Percentiles rank a stretch among this genome's conserved stretches.
phyloP scores from a whole-genome alignment of 2,888 invertebrate species.

The Stenichneumon culpator region DNA sequence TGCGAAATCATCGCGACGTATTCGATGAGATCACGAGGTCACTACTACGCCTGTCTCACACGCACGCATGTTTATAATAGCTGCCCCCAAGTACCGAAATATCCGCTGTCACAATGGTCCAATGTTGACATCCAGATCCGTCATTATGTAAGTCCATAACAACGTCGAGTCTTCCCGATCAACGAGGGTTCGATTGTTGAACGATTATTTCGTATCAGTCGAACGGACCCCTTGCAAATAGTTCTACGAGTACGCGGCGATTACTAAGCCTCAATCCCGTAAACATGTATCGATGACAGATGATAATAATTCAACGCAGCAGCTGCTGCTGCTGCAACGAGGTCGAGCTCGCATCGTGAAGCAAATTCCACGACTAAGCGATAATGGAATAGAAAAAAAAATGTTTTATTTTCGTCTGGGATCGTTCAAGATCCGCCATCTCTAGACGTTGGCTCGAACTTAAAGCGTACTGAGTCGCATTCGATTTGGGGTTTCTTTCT shows the following conservation, averaged over 20 bases:
- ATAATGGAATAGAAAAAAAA: background rate
- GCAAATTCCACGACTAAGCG: background rate
- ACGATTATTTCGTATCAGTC: background rate
- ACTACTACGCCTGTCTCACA: conserved; percentile 4
- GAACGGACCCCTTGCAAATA: background rate
- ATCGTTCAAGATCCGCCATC: background rate
- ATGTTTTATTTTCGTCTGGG: background rate
- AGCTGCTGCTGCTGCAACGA: background rate
- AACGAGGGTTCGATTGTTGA: background rate
- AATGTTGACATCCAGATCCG: conserved; percentile 51
- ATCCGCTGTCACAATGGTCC: conserved; percentile 64
- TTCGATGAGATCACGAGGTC: conserved; percentile 19
- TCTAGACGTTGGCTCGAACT: background rate
- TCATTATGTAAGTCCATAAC: conserved; percentile 67
- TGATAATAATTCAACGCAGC: conserved; percentile 7
- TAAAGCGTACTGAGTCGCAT: background rate
- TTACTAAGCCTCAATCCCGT: background rate
- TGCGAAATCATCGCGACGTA: conserved; percentile 23
- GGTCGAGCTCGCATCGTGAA: background rate
- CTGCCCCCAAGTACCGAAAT: conserved; percentile 34
- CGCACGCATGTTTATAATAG: background rate
- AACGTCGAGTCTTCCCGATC: background rate
- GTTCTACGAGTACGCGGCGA: background rate
- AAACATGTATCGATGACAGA: conserved; percentile 9
- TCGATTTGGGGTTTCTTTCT: too few relatives aligned